These are phyloP conservation scores for Cheilinus undulatus DNA, from an alignment of 2,113 vertebrate species.

Conservation along the genomic window DNA sequence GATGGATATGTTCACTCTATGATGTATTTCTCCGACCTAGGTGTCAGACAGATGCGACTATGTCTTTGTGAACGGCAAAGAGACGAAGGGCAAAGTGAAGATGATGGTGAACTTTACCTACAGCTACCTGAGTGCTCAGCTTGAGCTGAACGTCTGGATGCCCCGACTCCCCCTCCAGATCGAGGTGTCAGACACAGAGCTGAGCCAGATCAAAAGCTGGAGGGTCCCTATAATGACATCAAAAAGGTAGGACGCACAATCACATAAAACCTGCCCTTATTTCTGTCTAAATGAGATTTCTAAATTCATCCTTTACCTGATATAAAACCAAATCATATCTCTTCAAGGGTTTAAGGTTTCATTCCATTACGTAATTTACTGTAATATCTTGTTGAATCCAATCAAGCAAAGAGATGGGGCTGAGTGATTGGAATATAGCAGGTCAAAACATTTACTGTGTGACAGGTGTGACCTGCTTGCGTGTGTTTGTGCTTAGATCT, in stretches of 20 bases:
- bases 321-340: constrained; percentile 43
- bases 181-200: constrained; percentile 92
- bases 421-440: constrained; percentile 47
- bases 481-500: constrained; percentile 52
- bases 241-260: constrained; percentile 85
- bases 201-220: constrained; percentile 96
- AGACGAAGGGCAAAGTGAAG: constrained; percentile 90
- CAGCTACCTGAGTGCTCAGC: constrained; percentile 90
- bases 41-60: constrained; percentile 95
- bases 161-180: constrained; percentile 93
- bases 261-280: neutral
- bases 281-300: constrained; percentile 29
- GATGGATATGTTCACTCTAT: constrained; percentile 6
- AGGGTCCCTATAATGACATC: constrained; percentile 89
- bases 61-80: constrained; percentile 94
- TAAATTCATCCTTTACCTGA: neutral
- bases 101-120: constrained; percentile 92
- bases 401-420: constrained; percentile 60
- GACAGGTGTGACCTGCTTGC: constrained; percentile 47
- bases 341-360: constrained; percentile 45
- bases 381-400: constrained; percentile 60
- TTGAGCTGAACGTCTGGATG: constrained; percentile 93
- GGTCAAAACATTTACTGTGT: constrained; percentile 42
- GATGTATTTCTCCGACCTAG: constrained; percentile 73
- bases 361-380: constrained; percentile 62